Conservation (phyloP, 2,797 vertebrate genomes). For the Manis crassicaudata region DNA sequence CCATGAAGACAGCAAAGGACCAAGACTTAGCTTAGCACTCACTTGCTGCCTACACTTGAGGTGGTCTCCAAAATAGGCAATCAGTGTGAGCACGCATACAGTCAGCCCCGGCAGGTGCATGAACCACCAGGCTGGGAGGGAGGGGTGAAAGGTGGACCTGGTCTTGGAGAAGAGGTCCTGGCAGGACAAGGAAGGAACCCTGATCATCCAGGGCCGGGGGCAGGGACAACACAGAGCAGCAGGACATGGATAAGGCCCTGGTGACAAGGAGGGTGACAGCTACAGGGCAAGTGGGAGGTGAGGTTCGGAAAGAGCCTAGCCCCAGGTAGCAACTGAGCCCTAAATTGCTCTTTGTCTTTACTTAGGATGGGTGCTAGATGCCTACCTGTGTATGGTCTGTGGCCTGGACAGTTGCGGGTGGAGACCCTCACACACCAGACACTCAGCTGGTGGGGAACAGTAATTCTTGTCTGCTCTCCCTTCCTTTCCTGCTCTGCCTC, state of each 20-base stretch:
- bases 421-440: neutral
- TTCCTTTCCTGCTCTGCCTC: neutral
- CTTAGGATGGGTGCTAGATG: neutral
- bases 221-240: neutral
- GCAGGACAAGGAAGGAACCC: neutral
- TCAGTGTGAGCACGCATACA: neutral
- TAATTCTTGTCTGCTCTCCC: neutral
- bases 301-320: neutral
- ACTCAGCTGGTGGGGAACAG: fast-evolving
- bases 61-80: no score
- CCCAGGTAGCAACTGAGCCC: neutral
- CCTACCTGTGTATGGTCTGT: no score
- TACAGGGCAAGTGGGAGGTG: neutral
- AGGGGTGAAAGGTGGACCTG: neutral
- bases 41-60: neutral
- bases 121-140: neutral
- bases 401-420: no score
- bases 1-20: fast-evolving
- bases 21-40: no score
- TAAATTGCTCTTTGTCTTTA: neutral
- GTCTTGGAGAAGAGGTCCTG: neutral
- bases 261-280: neutral
- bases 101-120: neutral
- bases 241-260: neutral
- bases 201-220: neutral